These are phyloP conservation scores for Centroberyx gerrardi DNA, from an alignment of 2,797 vertebrate species.

Conservation along the genomic window DNA sequence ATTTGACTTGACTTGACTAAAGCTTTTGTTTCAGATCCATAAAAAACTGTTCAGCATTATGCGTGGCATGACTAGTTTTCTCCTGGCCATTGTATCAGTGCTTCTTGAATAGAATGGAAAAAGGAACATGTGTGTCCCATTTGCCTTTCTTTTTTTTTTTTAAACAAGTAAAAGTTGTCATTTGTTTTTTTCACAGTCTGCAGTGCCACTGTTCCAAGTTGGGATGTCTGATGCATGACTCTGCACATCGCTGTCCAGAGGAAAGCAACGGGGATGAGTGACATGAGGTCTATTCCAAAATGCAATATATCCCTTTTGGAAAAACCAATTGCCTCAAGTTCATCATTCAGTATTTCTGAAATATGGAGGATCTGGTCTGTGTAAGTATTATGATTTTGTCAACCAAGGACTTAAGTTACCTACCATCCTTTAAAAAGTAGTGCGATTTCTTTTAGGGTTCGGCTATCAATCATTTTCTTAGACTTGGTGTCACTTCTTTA, in stretches of 20 bases:
- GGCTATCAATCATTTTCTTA: neutral
- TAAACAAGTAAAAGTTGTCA: slow-evolving; percentile 57
- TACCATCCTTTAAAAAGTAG: too few relatives aligned
- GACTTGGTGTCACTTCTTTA: neutral
- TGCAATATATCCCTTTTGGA: slow-evolving; percentile 33
- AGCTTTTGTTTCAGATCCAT: slow-evolving; percentile 39
- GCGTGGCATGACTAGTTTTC: slow-evolving; percentile 66
- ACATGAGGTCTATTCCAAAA: slow-evolving; percentile 36
- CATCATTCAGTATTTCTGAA: slow-evolving; percentile 34
- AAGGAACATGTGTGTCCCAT: slow-evolving; percentile 74
- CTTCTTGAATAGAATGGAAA: slow-evolving; percentile 55
- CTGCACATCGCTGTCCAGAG: slow-evolving; percentile 39
- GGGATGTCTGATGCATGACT: slow-evolving; percentile 61
- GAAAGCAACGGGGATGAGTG: slow-evolving; percentile 45
- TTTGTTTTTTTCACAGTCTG: slow-evolving; percentile 57
- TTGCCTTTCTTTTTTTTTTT: slow-evolving; percentile 52
- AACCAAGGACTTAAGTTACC: too few relatives aligned
- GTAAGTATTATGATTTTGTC: neutral
- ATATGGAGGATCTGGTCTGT: slow-evolving; percentile 29
- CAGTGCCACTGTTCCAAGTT: slow-evolving; percentile 52
- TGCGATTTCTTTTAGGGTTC: too few relatives aligned
- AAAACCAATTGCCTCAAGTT: slow-evolving; percentile 39
- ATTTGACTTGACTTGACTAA: slow-evolving; percentile 26
- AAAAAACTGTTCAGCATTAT: slow-evolving; percentile 53
- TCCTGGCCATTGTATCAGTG: slow-evolving; percentile 66